phyloP scores from a whole-genome alignment of 2,888 invertebrate species.

The Hyalella azteca region DNA sequence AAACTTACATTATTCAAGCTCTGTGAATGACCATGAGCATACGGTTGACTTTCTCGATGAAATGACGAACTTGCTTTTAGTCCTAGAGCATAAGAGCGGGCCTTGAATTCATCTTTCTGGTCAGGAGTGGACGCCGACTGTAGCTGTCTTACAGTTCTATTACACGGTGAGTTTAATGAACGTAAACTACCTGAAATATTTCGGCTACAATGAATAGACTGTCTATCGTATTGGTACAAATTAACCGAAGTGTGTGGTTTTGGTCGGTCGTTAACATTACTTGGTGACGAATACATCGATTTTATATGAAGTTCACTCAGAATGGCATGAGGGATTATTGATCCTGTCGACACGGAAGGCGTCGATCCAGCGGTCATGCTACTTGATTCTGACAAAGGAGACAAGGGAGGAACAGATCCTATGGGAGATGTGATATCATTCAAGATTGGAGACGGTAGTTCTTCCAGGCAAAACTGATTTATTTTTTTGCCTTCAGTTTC shows the following conservation, averaged over 20 bases:
- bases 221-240: not conserved
- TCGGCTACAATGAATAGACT: not conserved
- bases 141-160: not conserved
- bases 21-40: not conserved
- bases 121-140: not conserved
- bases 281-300: not conserved
- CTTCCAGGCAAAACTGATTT: conserved; percentile 42
- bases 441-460: conserved; percentile 48
- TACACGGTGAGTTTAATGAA: not conserved
- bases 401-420: conserved; percentile 50
- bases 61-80: not conserved
- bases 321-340: not conserved
- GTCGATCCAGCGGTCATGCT: conserved; percentile 8
- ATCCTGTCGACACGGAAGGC: not conserved
- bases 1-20: conserved; percentile 5
- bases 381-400: conserved; percentile 40
- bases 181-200: not conserved
- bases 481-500: not conserved
- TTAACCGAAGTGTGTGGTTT: not conserved
- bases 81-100: not conserved
- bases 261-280: not conserved
- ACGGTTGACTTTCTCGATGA: not conserved
- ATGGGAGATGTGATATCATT: conserved; percentile 49
- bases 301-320: conserved; percentile 2
- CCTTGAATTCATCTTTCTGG: not conserved